Conservation (phyloP, 1,140 invertebrate genomes). For the Rhyzopertha dominica region DNA sequence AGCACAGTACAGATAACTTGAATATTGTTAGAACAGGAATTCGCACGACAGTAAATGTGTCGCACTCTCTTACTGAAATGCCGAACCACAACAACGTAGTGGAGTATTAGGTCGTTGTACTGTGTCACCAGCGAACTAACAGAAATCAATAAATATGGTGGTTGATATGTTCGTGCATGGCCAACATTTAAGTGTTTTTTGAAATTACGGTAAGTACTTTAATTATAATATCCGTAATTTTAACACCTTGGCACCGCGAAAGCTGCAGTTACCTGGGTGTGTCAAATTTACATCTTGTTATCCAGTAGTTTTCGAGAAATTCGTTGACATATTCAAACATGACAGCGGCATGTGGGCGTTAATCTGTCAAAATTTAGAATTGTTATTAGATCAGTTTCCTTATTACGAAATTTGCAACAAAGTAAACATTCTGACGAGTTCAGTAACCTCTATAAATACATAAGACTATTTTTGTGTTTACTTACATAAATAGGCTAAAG, state of each 20-base stretch:
- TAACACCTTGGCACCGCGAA: neutral
- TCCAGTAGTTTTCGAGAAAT: conserved; percentile 21
- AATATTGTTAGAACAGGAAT: too few relatives aligned
- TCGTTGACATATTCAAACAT: conserved; percentile 27
- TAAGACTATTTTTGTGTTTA: neutral
- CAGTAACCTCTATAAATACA: neutral
- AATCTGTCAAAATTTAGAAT: conserved; percentile 22
- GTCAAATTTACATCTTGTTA: conserved; percentile 20
- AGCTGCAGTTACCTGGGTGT: conserved; percentile 6
- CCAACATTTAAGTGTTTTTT: conserved; percentile 20
- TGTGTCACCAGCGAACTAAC: conserved; percentile 5
- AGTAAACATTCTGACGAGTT: neutral
- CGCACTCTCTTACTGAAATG: too few relatives aligned
- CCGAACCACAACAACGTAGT: too few relatives aligned
- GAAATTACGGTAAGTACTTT: conserved; percentile 23
- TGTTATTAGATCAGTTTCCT: conserved; percentile 5
- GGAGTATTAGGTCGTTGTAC: too few relatives aligned
- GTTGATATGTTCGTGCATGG: conserved; percentile 24
- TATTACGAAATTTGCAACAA: neutral
- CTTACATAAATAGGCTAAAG: neutral
- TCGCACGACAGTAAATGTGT: too few relatives aligned
- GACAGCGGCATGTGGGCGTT: conserved; percentile 31
- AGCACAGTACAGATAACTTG: too few relatives aligned
- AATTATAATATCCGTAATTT: neutral
- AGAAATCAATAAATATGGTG: conserved; percentile 38